Percentiles rank a stretch among this genome's conserved stretches.
Conservation (phyloP, 2,888 invertebrate species). For the Perithous albicinctus region DNA sequence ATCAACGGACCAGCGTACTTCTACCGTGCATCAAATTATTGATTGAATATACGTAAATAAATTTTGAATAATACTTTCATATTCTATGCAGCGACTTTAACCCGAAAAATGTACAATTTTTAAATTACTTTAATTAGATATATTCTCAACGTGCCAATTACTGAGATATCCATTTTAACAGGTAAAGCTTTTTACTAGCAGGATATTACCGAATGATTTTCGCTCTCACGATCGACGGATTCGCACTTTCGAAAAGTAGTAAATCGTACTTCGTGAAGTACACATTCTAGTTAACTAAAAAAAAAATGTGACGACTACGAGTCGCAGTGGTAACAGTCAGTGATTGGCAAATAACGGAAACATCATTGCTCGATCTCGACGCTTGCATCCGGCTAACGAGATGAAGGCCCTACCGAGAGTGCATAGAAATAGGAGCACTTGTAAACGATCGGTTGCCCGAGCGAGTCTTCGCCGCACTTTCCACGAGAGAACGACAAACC, state of each 20-base stretch:
- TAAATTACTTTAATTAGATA: too few species aligned
- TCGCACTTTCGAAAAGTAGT: conserved; percentile 32
- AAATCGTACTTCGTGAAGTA: conserved; percentile 23
- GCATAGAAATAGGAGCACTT: background rate
- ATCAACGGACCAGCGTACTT: background rate
- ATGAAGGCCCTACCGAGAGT: conserved; percentile 32
- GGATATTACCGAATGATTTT: conserved; percentile 34
- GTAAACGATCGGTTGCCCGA: conserved; percentile 20
- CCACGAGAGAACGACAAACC: conserved; percentile 46
- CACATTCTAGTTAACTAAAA: conserved; percentile 9
- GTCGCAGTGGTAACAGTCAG: conserved; percentile 34
- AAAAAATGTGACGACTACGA: conserved; percentile 36
- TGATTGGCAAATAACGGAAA: conserved; percentile 65
- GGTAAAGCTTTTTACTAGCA: background rate
- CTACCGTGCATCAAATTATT: background rate
- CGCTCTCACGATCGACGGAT: conserved; percentile 35
- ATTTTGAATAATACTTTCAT: too few species aligned
- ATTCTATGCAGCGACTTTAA: background rate
- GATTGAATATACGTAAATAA: background rate
- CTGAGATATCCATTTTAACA: conserved; percentile 6
- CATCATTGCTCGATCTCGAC: conserved; percentile 57
- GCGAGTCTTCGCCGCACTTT: conserved; percentile 47
- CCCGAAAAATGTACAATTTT: too few species aligned
- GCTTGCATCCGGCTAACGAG: conserved; percentile 58
- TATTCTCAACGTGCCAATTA: background rate